These are phyloP conservation scores for Dendrolimus pini DNA, from an alignment of 2,888 invertebrate genomes.

Conservation along the genomic window DNA sequence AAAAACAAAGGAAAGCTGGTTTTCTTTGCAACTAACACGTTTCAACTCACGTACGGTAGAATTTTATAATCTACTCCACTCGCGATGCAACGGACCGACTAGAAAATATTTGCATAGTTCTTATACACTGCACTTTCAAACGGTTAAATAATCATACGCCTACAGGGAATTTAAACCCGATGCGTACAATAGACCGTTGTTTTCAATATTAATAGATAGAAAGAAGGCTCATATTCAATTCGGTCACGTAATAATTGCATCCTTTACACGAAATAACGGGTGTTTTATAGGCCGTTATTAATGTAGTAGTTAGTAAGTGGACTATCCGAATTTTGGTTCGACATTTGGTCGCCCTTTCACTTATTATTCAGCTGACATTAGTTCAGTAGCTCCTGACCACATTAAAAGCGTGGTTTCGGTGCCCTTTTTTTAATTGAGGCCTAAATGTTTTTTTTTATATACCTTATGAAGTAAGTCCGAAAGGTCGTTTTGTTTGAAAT, in stretches of 20 bases:
- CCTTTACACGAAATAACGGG: slow-evolving; percentile 56
- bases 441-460: too few relatives aligned
- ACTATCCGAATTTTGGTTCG: slow-evolving; percentile 28
- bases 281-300: slow-evolving; percentile 34
- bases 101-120: slow-evolving; percentile 16
- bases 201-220: slow-evolving; percentile 36
- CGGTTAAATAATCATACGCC: slow-evolving; percentile 41
- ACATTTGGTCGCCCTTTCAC: slow-evolving; percentile 44
- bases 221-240: slow-evolving; percentile 28
- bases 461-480: too few relatives aligned
- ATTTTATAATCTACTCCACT: slow-evolving; percentile 17
- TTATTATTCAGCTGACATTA: slow-evolving; percentile 22
- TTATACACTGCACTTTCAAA: slow-evolving; percentile 43
- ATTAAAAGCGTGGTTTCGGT: neutral
- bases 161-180: slow-evolving; percentile 39
- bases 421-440: too few relatives aligned
- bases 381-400: slow-evolving; percentile 24
- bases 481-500: too few relatives aligned
- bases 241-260: slow-evolving; percentile 49
- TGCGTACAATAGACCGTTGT: slow-evolving; percentile 36
- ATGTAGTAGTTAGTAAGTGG: slow-evolving; percentile 22
- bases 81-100: slow-evolving; percentile 19
- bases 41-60: neutral
- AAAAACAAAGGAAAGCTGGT: neutral
- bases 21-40: neutral